A percentile compares a stretch with the other conserved stretches of the same genome.
These are phyloP conservation scores for Alcedo quadribrachys DNA, from an alignment of 2,797 vertebrate species.

Conservation along the genomic window DNA sequence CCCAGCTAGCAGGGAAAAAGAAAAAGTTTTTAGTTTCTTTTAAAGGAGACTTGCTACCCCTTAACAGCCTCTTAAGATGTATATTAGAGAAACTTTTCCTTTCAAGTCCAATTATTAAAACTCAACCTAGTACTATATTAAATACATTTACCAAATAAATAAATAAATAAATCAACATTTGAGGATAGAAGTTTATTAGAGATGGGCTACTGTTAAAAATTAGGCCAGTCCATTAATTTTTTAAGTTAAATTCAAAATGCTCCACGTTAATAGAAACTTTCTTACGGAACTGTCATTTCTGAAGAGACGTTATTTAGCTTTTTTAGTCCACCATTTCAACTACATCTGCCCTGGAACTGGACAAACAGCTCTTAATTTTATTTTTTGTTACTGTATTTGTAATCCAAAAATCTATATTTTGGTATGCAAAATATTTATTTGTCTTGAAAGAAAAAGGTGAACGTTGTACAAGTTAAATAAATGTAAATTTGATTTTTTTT, in stretches of 20 bases:
- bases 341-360: slow-evolving; percentile 6
- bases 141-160: neutral
- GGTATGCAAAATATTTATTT: neutral
- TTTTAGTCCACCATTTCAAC: neutral
- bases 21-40: too few relatives aligned
- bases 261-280: neutral
- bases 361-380: neutral
- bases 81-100: neutral
- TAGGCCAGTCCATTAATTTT: neutral
- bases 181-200: neutral
- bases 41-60: too few relatives aligned
- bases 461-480: neutral
- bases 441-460: neutral
- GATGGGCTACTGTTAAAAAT: neutral
- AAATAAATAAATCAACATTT: neutral
- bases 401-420: neutral
- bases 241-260: too few relatives aligned
- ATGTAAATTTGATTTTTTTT: neutral
- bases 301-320: neutral
- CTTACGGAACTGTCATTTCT: neutral
- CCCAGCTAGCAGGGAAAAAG: too few relatives aligned
- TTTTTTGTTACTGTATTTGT: neutral
- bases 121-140: neutral
- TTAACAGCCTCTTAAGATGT: neutral
- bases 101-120: neutral